Evolutionary conservation across 2,113 vertebrate species (phyloP).

Genomic region (Chauna torquata): DNA sequence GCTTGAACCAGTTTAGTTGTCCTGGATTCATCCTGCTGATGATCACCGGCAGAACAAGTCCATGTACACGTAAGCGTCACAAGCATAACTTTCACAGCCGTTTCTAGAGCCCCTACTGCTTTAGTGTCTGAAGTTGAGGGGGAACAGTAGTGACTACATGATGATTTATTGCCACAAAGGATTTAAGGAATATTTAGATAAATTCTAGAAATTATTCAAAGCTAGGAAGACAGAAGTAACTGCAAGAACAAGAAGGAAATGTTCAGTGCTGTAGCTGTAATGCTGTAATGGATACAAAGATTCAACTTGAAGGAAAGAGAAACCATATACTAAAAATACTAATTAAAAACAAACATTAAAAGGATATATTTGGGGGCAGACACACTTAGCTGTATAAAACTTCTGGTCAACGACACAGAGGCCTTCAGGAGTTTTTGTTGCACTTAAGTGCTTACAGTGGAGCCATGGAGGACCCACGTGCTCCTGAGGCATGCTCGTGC

Average conservation of each 20-base stretch:
- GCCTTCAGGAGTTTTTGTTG: not conserved
- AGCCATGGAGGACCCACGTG: not conserved
- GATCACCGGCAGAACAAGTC: not conserved
- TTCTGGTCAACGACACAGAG: not conserved
- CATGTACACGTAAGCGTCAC: accelerated
- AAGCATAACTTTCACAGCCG: not conserved
- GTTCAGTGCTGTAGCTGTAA: not conserved
- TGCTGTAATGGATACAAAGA: not conserved
- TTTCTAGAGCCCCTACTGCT: not conserved
- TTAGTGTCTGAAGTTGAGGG: not conserved
- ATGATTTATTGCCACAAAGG: not conserved
- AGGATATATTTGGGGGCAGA: not conserved
- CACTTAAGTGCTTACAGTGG: not conserved
- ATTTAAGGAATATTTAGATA: not conserved
- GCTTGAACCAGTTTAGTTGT: not conserved
- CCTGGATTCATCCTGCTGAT: not conserved
- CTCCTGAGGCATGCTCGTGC: accelerated
- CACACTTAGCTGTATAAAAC: not conserved
- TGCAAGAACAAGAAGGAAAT: not conserved
- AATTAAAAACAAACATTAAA: not conserved
- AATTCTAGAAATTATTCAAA: not conserved
- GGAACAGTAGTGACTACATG: not conserved
- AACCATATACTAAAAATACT: not conserved
- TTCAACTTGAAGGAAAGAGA: not conserved
- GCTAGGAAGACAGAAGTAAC: not conserved